Evolutionary conservation across 35 echinoderm and acorn worm genomes (phyloP).

Genomic region (Apostichopus japonicus): DNA sequence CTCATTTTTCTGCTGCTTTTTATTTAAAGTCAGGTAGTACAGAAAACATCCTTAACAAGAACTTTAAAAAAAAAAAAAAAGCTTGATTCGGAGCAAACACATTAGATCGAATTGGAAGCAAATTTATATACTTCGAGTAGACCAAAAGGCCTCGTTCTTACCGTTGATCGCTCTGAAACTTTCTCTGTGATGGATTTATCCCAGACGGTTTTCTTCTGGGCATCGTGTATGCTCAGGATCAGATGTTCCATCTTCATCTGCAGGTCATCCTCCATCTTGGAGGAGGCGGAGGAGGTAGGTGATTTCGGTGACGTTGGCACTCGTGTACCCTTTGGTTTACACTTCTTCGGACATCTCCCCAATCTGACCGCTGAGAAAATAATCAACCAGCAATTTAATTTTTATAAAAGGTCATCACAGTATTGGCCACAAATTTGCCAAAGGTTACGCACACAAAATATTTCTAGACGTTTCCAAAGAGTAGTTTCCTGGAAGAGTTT

Average conservation of each 20-base stretch:
- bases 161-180: constrained; percentile 52
- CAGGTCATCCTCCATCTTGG: constrained; percentile 68
- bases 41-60: no score
- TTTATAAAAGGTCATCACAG: no score
- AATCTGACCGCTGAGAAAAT: constrained; percentile 79
- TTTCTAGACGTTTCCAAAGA: no score
- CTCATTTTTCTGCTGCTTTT: no score
- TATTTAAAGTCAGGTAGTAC: no score
- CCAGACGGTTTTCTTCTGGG: constrained; percentile 92
- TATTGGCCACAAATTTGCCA: no score
- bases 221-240: constrained; percentile 93
- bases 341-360: constrained; percentile 96
- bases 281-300: constrained; percentile 36
- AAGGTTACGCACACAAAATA: no score
- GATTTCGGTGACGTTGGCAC: constrained; percentile 69
- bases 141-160: not conserved
- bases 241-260: constrained; percentile 98
- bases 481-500: no score
- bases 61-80: no score
- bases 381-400: not conserved
- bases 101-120: no score
- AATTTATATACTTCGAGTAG: no score
- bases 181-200: constrained; percentile 75
- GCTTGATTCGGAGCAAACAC: no score
- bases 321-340: constrained; percentile 86